Conservation (phyloP, 2,797 vertebrate genomes). For the Helostoma temminkii region DNA sequence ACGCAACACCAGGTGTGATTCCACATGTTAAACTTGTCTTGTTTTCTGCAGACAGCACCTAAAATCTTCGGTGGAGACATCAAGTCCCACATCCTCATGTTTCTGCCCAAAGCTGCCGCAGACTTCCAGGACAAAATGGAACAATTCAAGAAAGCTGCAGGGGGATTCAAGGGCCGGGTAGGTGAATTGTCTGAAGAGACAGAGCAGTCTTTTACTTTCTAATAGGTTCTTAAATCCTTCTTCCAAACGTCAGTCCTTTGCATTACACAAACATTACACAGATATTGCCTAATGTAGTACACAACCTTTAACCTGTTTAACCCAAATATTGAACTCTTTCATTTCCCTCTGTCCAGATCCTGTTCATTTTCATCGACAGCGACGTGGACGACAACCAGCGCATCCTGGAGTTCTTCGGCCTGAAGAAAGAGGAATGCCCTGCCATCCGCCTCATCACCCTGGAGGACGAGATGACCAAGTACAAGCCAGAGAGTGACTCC, state of each 20-base stretch:
- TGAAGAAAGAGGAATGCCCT: constrained; percentile 98
- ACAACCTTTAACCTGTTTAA: neutral
- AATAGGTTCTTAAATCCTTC: neutral
- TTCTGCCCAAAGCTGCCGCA: constrained; percentile 90
- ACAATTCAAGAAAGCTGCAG: constrained; percentile 92
- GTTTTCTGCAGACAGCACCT: constrained; percentile 90
- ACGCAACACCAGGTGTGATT: neutral
- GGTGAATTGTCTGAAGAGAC: constrained; percentile 17
- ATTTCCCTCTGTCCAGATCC: constrained; percentile 85
- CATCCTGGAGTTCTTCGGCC: constrained; percentile 97
- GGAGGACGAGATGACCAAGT: constrained; percentile 99
- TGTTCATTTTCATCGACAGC: constrained; percentile 99
- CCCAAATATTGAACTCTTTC: neutral
- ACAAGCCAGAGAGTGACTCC: constrained; percentile 89
- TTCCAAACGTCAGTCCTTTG: neutral
- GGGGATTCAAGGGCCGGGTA: constrained; percentile 94
- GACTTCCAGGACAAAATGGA: constrained; percentile 92
- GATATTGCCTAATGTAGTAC: no score
- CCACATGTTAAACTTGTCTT: neutral
- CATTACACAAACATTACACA: neutral
- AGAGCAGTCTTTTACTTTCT: neutral
- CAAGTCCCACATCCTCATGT: constrained; percentile 98
- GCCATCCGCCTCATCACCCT: constrained; percentile 96
- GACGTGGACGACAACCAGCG: constrained; percentile 96
- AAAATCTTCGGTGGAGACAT: constrained; percentile 99